These are phyloP conservation scores for Gobiocypris rarus DNA, from an alignment of 2,113 vertebrate genomes.

Conservation along the genomic window DNA sequence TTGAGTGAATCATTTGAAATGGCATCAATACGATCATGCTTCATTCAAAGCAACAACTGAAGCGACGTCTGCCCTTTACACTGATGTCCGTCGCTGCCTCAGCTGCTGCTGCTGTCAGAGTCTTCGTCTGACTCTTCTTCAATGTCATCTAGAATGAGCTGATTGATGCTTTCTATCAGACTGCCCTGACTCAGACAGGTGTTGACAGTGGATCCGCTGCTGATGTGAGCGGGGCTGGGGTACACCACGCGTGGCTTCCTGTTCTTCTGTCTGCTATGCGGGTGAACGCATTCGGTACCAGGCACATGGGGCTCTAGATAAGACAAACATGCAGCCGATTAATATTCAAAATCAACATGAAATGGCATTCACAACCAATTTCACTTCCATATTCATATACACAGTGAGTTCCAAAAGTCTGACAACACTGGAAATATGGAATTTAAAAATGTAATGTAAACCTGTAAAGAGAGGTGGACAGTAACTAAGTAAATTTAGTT, in stretches of 20 bases:
- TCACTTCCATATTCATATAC: background rate
- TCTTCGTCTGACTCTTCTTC: conserved; percentile 35
- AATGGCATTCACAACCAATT: background rate
- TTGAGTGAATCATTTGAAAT: background rate
- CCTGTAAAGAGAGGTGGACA: no score
- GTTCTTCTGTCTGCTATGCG: conserved; percentile 72
- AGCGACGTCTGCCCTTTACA: background rate
- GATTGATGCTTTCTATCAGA: conserved; percentile 68
- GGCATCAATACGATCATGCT: background rate
- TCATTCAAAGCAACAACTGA: background rate
- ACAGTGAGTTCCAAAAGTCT: background rate
- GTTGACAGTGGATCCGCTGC: conserved; percentile 79
- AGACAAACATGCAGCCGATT: background rate
- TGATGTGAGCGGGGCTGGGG: conserved; percentile 72
- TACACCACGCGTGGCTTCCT: conserved; percentile 72
- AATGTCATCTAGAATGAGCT: conserved; percentile 77
- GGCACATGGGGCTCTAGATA: conserved; percentile 73
- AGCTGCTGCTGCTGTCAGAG: conserved; percentile 50
- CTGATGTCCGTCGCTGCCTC: conserved; percentile 27
- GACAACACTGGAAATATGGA: background rate
- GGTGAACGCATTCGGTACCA: conserved; percentile 77
- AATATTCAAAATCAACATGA: background rate
- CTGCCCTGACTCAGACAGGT: conserved; percentile 81
- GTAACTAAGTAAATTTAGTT: no score
- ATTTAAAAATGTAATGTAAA: background rate